A percentile compares a stretch with the other conserved stretches of the same genome.
Evolutionary conservation across 35 echinoderm and acorn worm species (phyloP).

Genomic region (Anneissia japonica): DNA sequence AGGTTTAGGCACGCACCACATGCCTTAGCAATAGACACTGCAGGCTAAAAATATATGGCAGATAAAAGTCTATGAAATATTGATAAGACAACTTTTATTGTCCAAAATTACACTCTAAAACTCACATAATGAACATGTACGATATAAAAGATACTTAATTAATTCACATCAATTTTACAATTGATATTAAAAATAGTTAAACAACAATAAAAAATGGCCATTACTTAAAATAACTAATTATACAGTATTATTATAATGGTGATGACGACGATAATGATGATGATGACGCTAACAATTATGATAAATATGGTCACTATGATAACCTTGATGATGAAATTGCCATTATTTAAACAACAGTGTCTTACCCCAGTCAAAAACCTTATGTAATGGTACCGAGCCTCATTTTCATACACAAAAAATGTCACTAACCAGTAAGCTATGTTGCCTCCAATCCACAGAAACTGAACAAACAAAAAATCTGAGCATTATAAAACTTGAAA

Average conservation of each 20-base stretch:
- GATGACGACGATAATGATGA: too few species aligned
- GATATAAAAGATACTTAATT: neutral
- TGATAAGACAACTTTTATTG: neutral
- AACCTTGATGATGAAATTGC: too few species aligned
- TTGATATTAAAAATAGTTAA: neutral
- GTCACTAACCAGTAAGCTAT: conserved; percentile 29
- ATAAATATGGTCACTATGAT: too few species aligned
- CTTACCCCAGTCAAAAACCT: conserved; percentile 67
- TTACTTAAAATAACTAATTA: too few species aligned
- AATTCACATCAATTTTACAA: neutral
- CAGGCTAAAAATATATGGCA: conserved; percentile 38
- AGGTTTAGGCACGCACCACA: conserved; percentile 68
- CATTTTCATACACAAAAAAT: conserved; percentile 48
- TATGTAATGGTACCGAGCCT: conserved; percentile 48
- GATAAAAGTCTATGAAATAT: conserved; percentile 1
- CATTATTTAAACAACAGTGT: too few species aligned
- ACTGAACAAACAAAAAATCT: conserved; percentile 17
- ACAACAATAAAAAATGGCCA: neutral
- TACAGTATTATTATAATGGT: too few species aligned
- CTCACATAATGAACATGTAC: neutral
- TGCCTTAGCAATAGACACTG: conserved; percentile 65
- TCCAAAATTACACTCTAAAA: neutral
- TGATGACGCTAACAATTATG: too few species aligned
- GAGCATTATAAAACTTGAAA: too few species aligned
- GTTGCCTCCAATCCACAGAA: conserved; percentile 55